These are phyloP conservation scores for Leptocoma aspasia DNA, from an alignment of 2,113 vertebrate genomes.

Conservation along the genomic window DNA sequence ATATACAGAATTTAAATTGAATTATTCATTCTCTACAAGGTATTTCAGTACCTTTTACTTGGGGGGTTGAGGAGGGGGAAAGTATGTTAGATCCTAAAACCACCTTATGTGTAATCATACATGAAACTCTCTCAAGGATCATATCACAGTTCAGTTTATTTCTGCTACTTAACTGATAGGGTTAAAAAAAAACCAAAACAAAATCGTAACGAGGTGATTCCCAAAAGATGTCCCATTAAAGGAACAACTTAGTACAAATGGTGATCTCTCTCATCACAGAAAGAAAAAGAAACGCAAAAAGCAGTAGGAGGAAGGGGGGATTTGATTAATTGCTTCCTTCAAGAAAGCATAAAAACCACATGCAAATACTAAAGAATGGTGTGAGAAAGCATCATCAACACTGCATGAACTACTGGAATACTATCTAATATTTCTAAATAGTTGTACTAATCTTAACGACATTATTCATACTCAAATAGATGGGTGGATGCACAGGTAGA, in stretches of 20 bases:
- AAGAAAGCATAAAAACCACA: neutral
- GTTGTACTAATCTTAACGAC: neutral
- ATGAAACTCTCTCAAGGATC: neutral
- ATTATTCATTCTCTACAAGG: neutral
- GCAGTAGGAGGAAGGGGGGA: neutral
- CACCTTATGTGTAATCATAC: neutral
- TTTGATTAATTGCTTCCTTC: slow-evolving; percentile 15
- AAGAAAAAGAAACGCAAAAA: neutral
- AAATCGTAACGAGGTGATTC: neutral
- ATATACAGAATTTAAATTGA: neutral
- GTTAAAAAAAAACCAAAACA: neutral
- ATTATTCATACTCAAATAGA: neutral
- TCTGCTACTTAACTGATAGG: neutral
- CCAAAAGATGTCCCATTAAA: neutral
- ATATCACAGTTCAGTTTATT: neutral
- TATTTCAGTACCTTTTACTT: neutral
- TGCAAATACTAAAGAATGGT: neutral
- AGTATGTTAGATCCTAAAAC: neutral
- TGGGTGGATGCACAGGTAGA: neutral
- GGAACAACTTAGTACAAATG: neutral
- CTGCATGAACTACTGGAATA: neutral
- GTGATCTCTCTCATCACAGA: neutral
- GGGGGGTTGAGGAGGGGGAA: neutral
- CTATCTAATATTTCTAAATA: neutral
- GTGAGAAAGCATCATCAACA: neutral